A percentile compares a stretch with the other conserved stretches of the same genome.
Conservation (phyloP, 1,140 invertebrate genomes). For the Tetragnatha versicolor region DNA sequence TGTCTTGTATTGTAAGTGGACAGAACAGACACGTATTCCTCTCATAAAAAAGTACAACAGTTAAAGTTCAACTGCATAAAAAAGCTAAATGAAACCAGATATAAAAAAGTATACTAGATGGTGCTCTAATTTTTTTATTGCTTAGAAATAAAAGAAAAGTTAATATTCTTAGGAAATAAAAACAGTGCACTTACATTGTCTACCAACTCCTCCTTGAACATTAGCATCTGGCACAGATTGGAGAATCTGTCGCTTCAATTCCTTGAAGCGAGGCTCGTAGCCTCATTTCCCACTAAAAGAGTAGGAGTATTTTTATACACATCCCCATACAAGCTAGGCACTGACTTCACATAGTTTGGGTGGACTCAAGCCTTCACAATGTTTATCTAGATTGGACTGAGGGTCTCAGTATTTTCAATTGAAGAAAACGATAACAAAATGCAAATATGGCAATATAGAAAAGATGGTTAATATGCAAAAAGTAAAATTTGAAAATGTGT, state of each 20-base stretch:
- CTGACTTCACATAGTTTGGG: no score
- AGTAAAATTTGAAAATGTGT: no score
- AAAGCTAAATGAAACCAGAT: neutral
- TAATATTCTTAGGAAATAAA: neutral
- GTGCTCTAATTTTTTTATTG: neutral
- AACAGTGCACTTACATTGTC: slow-evolving; percentile 12
- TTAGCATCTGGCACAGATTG: slow-evolving; percentile 20
- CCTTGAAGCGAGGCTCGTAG: slow-evolving; percentile 52
- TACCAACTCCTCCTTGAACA: slow-evolving; percentile 49
- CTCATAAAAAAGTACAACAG: neutral
- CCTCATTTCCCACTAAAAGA: slow-evolving; percentile 45
- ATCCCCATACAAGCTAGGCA: no score
- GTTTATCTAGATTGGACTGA: no score
- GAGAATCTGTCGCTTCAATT: slow-evolving; percentile 36
- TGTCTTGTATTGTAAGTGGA: neutral
- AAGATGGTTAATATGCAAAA: no score
- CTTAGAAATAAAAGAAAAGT: neutral
- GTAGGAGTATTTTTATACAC: no score
- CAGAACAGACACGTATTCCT: neutral
- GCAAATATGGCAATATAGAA: no score
- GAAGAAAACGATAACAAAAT: no score
- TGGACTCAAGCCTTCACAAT: no score
- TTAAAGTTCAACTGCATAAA: neutral
- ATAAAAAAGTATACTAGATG: neutral
- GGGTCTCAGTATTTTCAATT: no score